Evolutionary conservation across 1,140 invertebrate genomes (phyloP).

Genomic region (Dreissena rostriformis): DNA sequence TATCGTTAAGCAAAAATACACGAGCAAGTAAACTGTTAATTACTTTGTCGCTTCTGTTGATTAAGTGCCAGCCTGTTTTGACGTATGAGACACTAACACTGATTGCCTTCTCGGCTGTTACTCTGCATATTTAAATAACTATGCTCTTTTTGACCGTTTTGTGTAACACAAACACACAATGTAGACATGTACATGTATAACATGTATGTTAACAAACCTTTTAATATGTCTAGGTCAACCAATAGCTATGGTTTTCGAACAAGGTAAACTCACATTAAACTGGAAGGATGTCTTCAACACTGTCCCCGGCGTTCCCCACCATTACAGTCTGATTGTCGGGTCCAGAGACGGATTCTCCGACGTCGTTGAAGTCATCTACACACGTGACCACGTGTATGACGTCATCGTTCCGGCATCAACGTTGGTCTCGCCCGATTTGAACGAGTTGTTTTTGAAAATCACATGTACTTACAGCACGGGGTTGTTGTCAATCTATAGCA

Average conservation of each 20-base stretch:
- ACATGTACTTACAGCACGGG: constrained; percentile 14
- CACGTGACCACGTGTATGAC: not conserved
- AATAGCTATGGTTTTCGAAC: not conserved
- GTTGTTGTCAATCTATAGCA: not conserved
- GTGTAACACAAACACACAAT: too few relatives aligned
- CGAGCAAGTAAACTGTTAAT: too few relatives aligned
- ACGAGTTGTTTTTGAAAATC: constrained; percentile 10
- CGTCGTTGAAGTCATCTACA: constrained; percentile 1
- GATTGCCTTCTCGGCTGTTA: too few relatives aligned
- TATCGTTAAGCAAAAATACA: too few relatives aligned
- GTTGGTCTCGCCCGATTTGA: not conserved
- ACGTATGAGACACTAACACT: too few relatives aligned
- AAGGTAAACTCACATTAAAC: not conserved
- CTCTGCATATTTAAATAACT: too few relatives aligned
- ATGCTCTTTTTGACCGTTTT: too few relatives aligned
- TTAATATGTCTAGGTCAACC: constrained; percentile 26
- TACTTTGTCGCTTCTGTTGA: too few relatives aligned
- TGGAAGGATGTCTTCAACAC: constrained; percentile 3
- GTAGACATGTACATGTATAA: too few relatives aligned
- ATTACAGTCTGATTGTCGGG: constrained; percentile 7
- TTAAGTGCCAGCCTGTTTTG: too few relatives aligned
- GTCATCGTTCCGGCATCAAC: constrained; percentile 4
- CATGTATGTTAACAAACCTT: too few relatives aligned
- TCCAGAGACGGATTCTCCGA: constrained; percentile 1
- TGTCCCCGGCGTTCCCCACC: not conserved